These are phyloP conservation scores for Oopsacas minuta DNA, from an alignment of 37 sponge, comb jelly and placozoan genomes.

Conservation along the genomic window DNA sequence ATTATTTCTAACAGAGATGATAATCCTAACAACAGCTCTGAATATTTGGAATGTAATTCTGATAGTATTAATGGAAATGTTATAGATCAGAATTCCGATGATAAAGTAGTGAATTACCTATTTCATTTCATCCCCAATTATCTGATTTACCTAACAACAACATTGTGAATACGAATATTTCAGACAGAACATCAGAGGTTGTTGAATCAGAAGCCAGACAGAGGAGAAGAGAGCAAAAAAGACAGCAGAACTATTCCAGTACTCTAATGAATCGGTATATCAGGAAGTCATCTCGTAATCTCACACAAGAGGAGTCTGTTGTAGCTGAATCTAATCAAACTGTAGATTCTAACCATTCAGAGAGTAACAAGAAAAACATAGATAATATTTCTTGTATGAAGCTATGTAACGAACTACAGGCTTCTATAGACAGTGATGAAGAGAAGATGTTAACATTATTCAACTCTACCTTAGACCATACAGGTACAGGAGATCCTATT, in stretches of 20 bases:
- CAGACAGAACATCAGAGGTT: background rate
- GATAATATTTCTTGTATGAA: background rate
- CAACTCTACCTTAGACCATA: background rate
- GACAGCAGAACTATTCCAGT: background rate
- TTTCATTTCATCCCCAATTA: background rate
- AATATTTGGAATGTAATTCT: background rate
- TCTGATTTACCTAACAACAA: background rate
- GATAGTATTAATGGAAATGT: background rate
- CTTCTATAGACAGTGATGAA: conserved; percentile 1
- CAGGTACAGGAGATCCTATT: background rate
- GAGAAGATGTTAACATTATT: background rate
- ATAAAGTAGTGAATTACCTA: background rate
- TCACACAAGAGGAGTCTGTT: background rate
- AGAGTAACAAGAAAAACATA: too few species aligned
- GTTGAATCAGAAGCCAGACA: conserved; percentile 11
- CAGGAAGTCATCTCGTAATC: background rate
- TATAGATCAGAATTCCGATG: background rate
- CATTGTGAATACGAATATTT: background rate
- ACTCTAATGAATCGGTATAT: conserved; percentile 1
- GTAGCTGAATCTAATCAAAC: background rate
- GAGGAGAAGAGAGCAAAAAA: background rate
- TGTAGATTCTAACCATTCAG: background rate
- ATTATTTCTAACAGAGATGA: background rate
- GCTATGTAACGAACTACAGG: background rate
- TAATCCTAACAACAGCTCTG: background rate